phyloP scores from a whole-genome alignment of 1,140 invertebrate species.

The Drosophila orosa region DNA sequence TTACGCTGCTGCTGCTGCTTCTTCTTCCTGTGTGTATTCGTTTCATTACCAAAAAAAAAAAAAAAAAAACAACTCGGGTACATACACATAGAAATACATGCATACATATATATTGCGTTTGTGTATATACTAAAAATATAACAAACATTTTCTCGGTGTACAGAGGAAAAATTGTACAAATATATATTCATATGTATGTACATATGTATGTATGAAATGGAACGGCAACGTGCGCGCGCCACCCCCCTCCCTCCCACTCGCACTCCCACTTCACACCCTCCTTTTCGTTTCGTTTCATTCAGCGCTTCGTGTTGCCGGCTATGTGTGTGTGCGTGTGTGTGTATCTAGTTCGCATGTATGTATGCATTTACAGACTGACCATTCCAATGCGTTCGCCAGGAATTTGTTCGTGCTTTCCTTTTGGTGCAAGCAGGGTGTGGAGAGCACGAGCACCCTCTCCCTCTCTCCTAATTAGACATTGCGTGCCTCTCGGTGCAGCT shows the following conservation, averaged over 20 bases:
- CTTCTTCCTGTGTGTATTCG: conserved; percentile 40
- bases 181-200: conserved; percentile 10
- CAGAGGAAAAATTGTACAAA: conserved; percentile 48
- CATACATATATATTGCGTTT: conserved; percentile 11
- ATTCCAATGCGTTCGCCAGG: conserved; percentile 52
- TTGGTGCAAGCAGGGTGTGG: conserved; percentile 11
- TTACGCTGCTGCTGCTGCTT: conserved; percentile 47
- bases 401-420: conserved; percentile 32
- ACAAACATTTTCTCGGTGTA: conserved; percentile 53
- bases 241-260: conserved; percentile 2
- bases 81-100: conserved; percentile 22
- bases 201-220: conserved; percentile 13
- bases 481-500: conserved; percentile 37
- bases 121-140: conserved; percentile 42
- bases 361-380: conserved; percentile 34
- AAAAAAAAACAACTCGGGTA: conserved; percentile 17
- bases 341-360: conserved; percentile 28
- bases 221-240: conserved; percentile 52
- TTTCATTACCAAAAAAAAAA: conserved; percentile 39
- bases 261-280: conserved; percentile 23
- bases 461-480: conserved; percentile 36
- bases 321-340: conserved; percentile 23
- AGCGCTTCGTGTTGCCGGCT: conserved; percentile 43
- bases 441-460: conserved; percentile 16
- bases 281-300: conserved; percentile 50